Evolutionary conservation across 2,113 vertebrate genomes (phyloP), one percentile per base, ranked within the genome.

Genomic region (Cathartes aura): DNA sequence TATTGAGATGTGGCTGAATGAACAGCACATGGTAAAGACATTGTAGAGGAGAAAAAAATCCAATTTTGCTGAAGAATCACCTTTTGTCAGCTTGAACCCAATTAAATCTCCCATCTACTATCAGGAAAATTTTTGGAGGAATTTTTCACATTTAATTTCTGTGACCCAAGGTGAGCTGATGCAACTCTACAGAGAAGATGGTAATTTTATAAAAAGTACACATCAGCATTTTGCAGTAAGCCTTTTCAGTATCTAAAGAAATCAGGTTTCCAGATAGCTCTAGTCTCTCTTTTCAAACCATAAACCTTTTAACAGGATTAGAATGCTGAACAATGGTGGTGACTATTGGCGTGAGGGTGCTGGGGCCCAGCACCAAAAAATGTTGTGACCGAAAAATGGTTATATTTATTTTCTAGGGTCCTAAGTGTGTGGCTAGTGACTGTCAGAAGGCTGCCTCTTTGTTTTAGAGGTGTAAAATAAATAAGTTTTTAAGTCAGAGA

Each of bases 181-280:
- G 8, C 8, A 79, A 80, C n/a, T 45, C 36, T 32, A 27, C 5
- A 68, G 11, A 81, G 52, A 63, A 42, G 38, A 50, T 53, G 14
- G 72, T 56, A 32, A 43, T 21, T 88, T 80, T 43, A 64, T 19
- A 87, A 47, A 90, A 74, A 84, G 23, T 29, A 89, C 5, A 48
- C 9, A 45, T 30, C 30, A 68, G 70, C 26, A 22, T 90, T 40
- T 86, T 63, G 62, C 45, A 79, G 40, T 7, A 78, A 91, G 22
- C 59, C 53, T 95, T 97, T 82, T 90, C 50, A 73, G 26, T 21
- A 78, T 20, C 67, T 91, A 82, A 89, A 89, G 30, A 70, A 83
- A 78, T 24, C 16, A 59, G 19, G 42, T 86, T 93, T 81, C 36
- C 47, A 71, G 19, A 15, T 88, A 34, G 24, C 13, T 86, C 60